Evolutionary conservation across 2,888 invertebrate species (phyloP), one percentile per base, ranked within the genome.

Genomic region (Pyrrhia umbra): DNA sequence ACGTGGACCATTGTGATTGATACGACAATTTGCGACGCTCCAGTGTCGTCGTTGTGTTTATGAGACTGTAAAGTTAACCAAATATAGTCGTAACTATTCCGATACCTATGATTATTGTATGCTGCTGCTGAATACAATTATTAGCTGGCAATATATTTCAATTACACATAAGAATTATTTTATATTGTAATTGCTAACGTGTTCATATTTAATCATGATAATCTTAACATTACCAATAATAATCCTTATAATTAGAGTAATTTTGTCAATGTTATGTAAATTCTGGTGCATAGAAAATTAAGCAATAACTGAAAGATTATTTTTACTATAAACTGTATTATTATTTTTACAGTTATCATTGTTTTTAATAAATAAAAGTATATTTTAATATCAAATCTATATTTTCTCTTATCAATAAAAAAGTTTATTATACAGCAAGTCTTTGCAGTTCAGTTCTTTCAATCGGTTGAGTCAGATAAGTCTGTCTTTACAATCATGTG

Each of bases 281-380:
- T 90, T 88, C 81, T 83, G 76, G 89, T 88, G 85, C 76, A 80
- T 83, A 82, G 76, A 82, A 81, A 84, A 85, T 84, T 77, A 83
- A 85, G 84, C 85, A 79, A 77, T 83, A 82, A 83, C 80, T 80
- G 77, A 84, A 79, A 80, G 66, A 85, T 81, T 82, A 85, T 84
- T 83, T 81, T 84, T 85, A 82, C 80, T 84, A 80, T 81, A 49
- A 71, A 76, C 68, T 72, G 59, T 68, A 76, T 34, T 42, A 46
- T 74, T 69, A 62, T 71, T 64, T 75, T 76, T 75, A 63, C 45
- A 50, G 67, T 73, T 67, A 75, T 77, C 78, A 77, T 76, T 77
- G 78, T 75, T 73, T 82, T 81, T 79, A 74, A 70, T 77, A 75
- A 84, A 86, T 81, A 83, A 85, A 85, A 83, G 75, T 79, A 80